Percentiles rank a stretch among this genome's conserved stretches.
These are phyloP conservation scores for Chrysodeixis includens DNA, from an alignment of 2,888 invertebrate genomes.

Conservation along the genomic window DNA sequence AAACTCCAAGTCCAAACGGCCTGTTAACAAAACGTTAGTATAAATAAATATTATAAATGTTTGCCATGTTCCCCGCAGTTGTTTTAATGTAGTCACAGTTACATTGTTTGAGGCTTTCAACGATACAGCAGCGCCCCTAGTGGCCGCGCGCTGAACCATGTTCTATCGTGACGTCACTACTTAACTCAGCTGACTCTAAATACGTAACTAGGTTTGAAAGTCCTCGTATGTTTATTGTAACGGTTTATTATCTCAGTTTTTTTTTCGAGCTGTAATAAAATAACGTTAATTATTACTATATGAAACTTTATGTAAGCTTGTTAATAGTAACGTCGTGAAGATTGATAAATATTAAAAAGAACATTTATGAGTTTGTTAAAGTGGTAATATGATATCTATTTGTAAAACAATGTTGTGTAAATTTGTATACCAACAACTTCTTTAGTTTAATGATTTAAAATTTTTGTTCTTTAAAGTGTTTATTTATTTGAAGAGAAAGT, in stretches of 20 bases:
- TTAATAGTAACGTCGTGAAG: slow-evolving; percentile 49
- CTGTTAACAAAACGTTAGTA: slow-evolving; percentile 22
- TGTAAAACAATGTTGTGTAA: slow-evolving; percentile 52
- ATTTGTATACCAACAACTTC: slow-evolving; percentile 67
- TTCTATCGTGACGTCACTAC: slow-evolving; percentile 15
- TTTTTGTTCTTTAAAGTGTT: slow-evolving; percentile 77
- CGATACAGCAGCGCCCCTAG: slow-evolving; percentile 36
- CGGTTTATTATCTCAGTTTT: slow-evolving; percentile 56
- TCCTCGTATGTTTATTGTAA: slow-evolving; percentile 49
- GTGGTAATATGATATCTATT: slow-evolving; percentile 62
- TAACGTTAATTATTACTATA: slow-evolving; percentile 59
- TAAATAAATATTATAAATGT: no score
- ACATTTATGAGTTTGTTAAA: slow-evolving; percentile 49
- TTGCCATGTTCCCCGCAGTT: slow-evolving; percentile 57
- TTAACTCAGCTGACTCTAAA: slow-evolving; percentile 30
- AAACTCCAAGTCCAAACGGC: slow-evolving; percentile 18
- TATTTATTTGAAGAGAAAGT: slow-evolving; percentile 74
- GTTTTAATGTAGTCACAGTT: slow-evolving; percentile 54
- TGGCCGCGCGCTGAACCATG: slow-evolving; percentile 26
- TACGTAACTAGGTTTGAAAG: slow-evolving; percentile 57
- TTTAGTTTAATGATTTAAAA: slow-evolving; percentile 70
- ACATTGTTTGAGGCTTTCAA: slow-evolving; percentile 57
- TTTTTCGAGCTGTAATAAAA: slow-evolving; percentile 56
- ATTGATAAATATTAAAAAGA: slow-evolving; percentile 42
- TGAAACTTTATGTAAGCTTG: slow-evolving; percentile 54